Evolutionary conservation across 2,888 invertebrate species (phyloP).

Genomic region (Gandaritis pyraliata): DNA sequence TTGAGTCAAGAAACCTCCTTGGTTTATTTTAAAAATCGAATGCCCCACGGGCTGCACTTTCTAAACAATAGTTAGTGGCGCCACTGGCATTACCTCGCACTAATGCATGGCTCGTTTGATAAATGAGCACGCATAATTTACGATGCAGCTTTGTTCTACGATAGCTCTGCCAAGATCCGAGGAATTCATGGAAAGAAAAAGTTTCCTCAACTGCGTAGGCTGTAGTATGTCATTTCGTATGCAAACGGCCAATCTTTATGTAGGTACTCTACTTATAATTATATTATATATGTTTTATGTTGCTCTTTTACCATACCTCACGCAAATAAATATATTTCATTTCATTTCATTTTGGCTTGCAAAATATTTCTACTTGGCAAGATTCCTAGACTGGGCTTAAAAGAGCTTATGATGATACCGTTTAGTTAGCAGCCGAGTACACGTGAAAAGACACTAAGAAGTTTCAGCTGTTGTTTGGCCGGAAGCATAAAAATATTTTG

Average conservation of each 20-base stretch:
- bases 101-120: constrained; percentile 58
- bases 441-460: not conserved
- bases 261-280: no score
- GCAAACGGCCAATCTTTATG: not conserved
- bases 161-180: constrained; percentile 52
- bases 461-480: constrained; percentile 8
- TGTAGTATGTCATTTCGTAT: not conserved
- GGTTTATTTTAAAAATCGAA: not conserved
- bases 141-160: constrained; percentile 50
- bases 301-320: no score
- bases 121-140: constrained; percentile 61
- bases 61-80: constrained; percentile 67
- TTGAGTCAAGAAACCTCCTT: no score
- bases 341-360: no score
- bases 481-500: constrained; percentile 15
- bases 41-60: constrained; percentile 17
- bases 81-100: constrained; percentile 65
- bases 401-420: not conserved
- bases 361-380: no score
- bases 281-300: no score
- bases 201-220: not conserved
- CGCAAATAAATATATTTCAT: no score
- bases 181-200: constrained; percentile 39
- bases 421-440: not conserved
- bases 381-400: no score